phyloP scores from a whole-genome alignment of 2,113 vertebrate genomes.

The Python bivittatus region DNA sequence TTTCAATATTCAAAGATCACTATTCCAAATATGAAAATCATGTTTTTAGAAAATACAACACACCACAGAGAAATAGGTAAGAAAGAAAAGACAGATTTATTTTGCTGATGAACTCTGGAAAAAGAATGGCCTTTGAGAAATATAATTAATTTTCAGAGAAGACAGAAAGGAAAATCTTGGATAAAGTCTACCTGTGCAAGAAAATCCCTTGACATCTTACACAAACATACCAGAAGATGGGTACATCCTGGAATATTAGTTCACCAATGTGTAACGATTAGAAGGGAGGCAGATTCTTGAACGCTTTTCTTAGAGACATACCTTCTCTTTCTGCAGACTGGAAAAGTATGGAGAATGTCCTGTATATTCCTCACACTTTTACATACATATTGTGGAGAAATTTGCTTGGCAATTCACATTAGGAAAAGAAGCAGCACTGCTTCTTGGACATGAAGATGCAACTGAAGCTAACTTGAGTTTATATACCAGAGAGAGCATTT shows the following conservation, averaged over 20 bases:
- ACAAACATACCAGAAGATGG: conserved; percentile 14
- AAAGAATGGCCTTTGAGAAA: conserved; percentile 9
- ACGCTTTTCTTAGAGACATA: conserved; percentile 2
- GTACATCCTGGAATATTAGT: conserved; percentile 25
- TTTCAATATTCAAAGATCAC: conserved; percentile 40
- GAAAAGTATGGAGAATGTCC: conserved; percentile 3
- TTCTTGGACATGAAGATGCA: background rate
- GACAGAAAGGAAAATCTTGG: background rate
- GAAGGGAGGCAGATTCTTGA: background rate
- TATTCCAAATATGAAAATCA: background rate
- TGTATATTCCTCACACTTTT: background rate
- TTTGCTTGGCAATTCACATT: background rate
- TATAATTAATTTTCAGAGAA: background rate
- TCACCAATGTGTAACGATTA: background rate
- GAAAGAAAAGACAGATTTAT: conserved; percentile 36
- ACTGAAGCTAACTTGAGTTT: background rate
- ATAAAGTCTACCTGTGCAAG: background rate
- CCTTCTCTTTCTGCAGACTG: conserved; percentile 39
- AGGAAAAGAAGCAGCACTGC: background rate
- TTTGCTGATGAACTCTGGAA: conserved; percentile 25
- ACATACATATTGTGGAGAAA: too few relatives aligned
- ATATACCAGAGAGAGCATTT: background rate
- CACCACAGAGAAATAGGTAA: conserved; percentile 54
- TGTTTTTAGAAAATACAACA: conserved; percentile 42
- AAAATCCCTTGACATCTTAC: conserved; percentile 21